phyloP scores from a whole-genome alignment of 2,113 vertebrate genomes.

The Limnothrissa miodon region DNA sequence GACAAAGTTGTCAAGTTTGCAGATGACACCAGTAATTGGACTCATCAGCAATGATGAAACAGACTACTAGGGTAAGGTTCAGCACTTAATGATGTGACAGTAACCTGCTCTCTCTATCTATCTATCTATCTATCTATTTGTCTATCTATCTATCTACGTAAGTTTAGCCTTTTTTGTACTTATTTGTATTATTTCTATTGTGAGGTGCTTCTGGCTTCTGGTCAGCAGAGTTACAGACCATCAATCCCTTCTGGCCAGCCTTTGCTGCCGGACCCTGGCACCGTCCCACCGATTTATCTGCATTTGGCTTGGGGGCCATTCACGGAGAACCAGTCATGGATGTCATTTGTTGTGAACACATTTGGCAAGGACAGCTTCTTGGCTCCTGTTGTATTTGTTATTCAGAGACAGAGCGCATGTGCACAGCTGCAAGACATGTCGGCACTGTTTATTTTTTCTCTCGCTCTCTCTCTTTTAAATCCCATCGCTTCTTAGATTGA shows the following conservation, averaged over 20 bases:
- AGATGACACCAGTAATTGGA: too few relatives aligned
- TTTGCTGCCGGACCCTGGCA: conserved; percentile 60
- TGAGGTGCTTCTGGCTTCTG: conserved; percentile 59
- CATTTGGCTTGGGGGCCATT: conserved; percentile 64
- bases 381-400: conserved; percentile 51
- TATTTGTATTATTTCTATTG: conserved; percentile 53
- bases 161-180: conserved; percentile 46
- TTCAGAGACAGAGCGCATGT: conserved; percentile 61
- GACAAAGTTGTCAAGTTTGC: too few relatives aligned
- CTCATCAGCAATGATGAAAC: too few relatives aligned
- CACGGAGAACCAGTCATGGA: conserved; percentile 60
- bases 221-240: conserved; percentile 62
- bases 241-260: conserved; percentile 53
- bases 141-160: too few relatives aligned
- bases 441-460: conserved; percentile 39
- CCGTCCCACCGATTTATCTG: conserved; percentile 63
- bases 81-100: too few relatives aligned
- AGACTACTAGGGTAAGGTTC: too few relatives aligned
- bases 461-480: conserved; percentile 39
- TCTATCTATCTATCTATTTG: too few relatives aligned
- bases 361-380: conserved; percentile 65
- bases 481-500: conserved; percentile 13
- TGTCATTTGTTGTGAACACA: conserved; percentile 69
- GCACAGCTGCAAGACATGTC: conserved; percentile 62
- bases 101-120: too few relatives aligned